Evolutionary conservation across 2,888 invertebrate species (phyloP), one percentile per base, ranked within the genome.

Genomic region (Parasteatoda lunata): DNA sequence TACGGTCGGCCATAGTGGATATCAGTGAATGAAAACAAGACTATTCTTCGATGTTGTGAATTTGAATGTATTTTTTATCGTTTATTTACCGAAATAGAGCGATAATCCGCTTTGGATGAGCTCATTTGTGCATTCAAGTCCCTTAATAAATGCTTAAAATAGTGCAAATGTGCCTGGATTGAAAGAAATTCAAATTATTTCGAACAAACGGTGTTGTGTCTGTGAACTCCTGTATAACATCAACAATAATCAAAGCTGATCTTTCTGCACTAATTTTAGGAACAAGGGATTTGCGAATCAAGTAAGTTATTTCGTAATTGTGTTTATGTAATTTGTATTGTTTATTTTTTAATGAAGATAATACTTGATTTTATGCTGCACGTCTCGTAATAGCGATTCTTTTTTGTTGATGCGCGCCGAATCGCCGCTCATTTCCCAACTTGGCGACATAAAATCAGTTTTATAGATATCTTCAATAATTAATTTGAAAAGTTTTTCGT

Each of bases 11-110:
- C 79, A 79, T 77, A 77, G 77, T 84, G 77, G 84, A 73, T 79
- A 79, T 76, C 76, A 73, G 54, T 86, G 85, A 86, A 86, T 86
- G 85, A 86, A 86, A 86, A 86, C 85, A 86, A 45, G 79, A 66
- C 80, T 59, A 86, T 77, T 75, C 84, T 79, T 59, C 51, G 84
- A 85, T 86, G 85, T 72, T 70, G 85, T 86, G 65, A 30, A 30
- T 30, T 30, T 30, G 30, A 30, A 30, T 30, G 30, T 30, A 30
- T 79, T 73, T 77, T 69, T 30, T 48, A 69, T 48, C 51, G 15
- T 71, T 47, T 71, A 75, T 76, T 81, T 30, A 70, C 11, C 65
- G 9, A 80, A 80, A 70, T 77, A 11, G 30, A 5, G 15, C n/a
- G 66, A 64, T 54, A 66, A 68, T 72, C 73, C 45, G 66, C 30